These are phyloP conservation scores for Laticauda colubrina DNA, from an alignment of 2,113 vertebrate species.

Conservation along the genomic window DNA sequence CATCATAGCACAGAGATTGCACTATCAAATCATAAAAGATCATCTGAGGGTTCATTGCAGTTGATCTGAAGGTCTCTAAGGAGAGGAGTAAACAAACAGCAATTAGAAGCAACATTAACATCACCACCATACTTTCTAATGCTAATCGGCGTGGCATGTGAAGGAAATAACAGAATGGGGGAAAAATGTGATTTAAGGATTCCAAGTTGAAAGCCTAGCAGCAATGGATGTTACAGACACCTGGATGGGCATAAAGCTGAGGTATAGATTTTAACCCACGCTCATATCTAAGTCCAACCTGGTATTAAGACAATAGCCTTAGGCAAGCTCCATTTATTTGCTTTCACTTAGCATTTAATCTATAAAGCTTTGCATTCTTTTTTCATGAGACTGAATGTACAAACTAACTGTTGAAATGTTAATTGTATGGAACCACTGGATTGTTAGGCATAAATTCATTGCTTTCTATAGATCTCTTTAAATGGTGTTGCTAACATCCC, in stretches of 20 bases:
- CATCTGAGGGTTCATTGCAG: conserved; percentile 19
- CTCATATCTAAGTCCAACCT: accelerated
- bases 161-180: not conserved
- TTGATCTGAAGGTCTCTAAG: conserved; percentile 46
- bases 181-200: not conserved
- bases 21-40: conserved; percentile 55
- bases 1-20: conserved; percentile 43
- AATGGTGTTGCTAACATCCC: not conserved
- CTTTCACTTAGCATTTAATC: not conserved
- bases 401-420: not conserved
- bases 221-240: not conserved
- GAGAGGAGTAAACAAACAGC: conserved; percentile 52
- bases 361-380: not conserved
- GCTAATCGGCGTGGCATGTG: not conserved
- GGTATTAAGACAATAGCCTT: not conserved
- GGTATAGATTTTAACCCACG: not conserved
- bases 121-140: conserved; percentile 8
- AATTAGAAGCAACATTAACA: conserved; percentile 51
- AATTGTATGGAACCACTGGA: not conserved
- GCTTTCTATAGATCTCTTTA: not conserved
- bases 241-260: not conserved
- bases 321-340: not conserved
- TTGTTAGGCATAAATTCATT: not conserved
- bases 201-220: not conserved
- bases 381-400: not conserved